phyloP scores from a whole-genome alignment of 1,140 invertebrate species.

The Pinna nobilis region DNA sequence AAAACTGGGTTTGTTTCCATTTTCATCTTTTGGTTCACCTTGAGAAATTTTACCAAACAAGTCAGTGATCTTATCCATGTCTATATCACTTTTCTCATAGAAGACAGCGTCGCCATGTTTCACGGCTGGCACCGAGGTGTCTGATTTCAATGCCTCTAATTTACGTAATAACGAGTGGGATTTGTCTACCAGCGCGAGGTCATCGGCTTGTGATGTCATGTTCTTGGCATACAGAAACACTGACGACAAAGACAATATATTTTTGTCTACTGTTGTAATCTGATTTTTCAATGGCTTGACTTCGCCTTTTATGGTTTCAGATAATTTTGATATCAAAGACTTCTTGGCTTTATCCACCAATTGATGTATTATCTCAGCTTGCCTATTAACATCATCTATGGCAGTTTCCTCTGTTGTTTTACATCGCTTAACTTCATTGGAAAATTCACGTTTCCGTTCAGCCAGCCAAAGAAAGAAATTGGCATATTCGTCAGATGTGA shows the following conservation, averaged over 20 bases:
- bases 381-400: conserved; percentile 16
- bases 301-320: neutral
- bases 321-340: conserved; percentile 4
- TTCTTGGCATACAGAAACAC: conserved; percentile 22
- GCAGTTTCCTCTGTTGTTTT: conserved; percentile 19
- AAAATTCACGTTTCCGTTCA: conserved; percentile 23
- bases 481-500: conserved; percentile 17
- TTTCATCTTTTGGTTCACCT: conserved; percentile 6
- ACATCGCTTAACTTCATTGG: conserved; percentile 15
- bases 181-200: conserved; percentile 21
- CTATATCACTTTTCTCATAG: conserved; percentile 12
- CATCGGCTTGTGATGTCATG: conserved; percentile 19
- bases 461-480: conserved; percentile 42
- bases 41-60: conserved; percentile 18
- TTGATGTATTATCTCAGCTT: conserved; percentile 8
- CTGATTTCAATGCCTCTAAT: conserved; percentile 15
- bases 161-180: neutral
- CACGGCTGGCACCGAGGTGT: neutral
- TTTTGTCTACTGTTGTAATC: conserved; percentile 20
- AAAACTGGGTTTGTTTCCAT: neutral
- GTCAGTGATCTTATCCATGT: conserved; percentile 14
- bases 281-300: conserved; percentile 22
- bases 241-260: conserved; percentile 27
- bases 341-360: conserved; percentile 19
- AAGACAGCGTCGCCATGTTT: neutral